Base-by-base conservation (phyloP, 2,113 vertebrate genomes). In the Colius striatus region DNA sequence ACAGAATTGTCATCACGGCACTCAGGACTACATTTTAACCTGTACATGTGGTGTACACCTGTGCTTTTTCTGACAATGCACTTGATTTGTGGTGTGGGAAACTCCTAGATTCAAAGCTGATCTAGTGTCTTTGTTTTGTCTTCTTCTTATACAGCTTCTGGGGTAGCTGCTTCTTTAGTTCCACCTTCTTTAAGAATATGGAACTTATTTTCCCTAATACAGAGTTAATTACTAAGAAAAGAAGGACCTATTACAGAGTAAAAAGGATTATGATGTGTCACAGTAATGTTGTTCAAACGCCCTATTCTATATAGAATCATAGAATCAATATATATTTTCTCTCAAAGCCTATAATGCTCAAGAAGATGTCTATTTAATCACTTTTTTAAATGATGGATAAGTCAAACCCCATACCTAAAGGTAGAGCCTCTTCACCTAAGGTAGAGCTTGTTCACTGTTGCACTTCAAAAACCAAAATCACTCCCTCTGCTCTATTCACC, bases 31-130 rank as follows among this genome's bases (percentile, higher is more conserved):
- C 72, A 90, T 87, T 89, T 93, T 87, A 87, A 95, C 94, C 89
- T 92, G 61, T 92, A 87, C 96, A 97, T 97, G 94, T 97, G 96
- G 85, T 72, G 75, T 71, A 85, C 96, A 97, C 93, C 94, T 97
- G 97, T 89, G 86, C n/a, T 85, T 90, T 88, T 85, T 79, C 79
- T 95, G 94, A 92, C 92, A 95, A 55, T 30, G 38, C 26, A 5
- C 50, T 94, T 95, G 90, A 96, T 96, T 96, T 97, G 94, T 16
- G 19, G 75, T 78, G 95, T 96, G 95, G 84, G 86, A 94, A 95
- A 73, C 72, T 94, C 65, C 66, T 38, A 73, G 67, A 70, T 96
- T 96, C 95, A 97, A 96, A 97, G 94, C 90, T 92, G 94, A 91
- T 89, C 82, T 94, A 78, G 25, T 72, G 61, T 80, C 89, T 91